Evolutionary conservation across 2,113 vertebrate genomes (phyloP), one percentile per base, ranked within the genome.

Genomic region (Chrysochloris asiatica): DNA sequence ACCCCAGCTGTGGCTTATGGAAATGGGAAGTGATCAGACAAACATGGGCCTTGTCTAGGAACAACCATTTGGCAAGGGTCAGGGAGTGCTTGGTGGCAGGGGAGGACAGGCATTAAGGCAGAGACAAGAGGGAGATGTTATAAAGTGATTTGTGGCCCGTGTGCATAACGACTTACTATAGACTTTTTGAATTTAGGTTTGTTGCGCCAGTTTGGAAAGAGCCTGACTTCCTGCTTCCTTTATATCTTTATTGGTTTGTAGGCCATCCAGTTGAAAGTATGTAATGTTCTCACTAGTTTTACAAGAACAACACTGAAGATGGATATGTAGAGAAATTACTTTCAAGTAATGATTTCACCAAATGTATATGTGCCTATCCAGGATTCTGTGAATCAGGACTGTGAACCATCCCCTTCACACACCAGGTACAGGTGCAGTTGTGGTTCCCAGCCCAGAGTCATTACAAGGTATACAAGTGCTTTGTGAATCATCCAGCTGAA

Each of bases 21-120:
- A 69, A 54, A 81, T 96, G 88, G 72, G 83, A 89, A 93, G 36
- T 52, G 69, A 82, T 87, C 67, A 72, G 7, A 75, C 21, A 83
- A 89, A 86, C 28, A 13, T 8, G 21, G 41, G 38, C 48, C 69
- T 78, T 52, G 22, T 88, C 36, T 65, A 84, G 83, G 79, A 78
- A 56, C 30, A n/a, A n/a, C n/a, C n/a, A 26, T 65, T 79, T 92
- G 90, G 69, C 54, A 28, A 65, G 33, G 43, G 30, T 69, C 43
- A n/a, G 77, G 61, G 38, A 91, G 71, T 56, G 6, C 50, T 50
- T 33, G 54, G 30, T 77, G 72, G 43, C 16, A 21, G 36, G 59
- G 30, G 11, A 28, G 33, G n/a, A 6, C 14, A 47, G 45, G 69
- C 81, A 88, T 83, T 41, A 84, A 78, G 48, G 14, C 30, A 2